Evolutionary conservation across 2,113 vertebrate species (phyloP).

Genomic region (Papio anubis): DNA sequence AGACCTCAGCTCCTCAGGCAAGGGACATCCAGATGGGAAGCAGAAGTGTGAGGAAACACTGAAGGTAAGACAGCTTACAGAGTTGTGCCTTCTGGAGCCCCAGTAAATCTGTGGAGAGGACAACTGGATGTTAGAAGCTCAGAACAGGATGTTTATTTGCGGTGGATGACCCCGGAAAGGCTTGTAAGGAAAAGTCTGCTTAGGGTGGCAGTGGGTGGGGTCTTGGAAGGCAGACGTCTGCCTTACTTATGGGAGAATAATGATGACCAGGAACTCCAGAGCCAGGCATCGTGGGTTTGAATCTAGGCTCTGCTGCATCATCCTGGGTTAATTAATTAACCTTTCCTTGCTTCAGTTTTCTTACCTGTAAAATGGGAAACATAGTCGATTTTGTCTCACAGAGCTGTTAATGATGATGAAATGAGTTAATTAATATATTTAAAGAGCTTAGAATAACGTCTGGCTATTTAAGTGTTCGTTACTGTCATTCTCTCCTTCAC

Average conservation of each 20-base stretch:
- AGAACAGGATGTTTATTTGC: too few species aligned
- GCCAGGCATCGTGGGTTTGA: not conserved
- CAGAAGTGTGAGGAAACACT: accelerated
- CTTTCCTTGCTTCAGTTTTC: not conserved
- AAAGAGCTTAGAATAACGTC: not conserved
- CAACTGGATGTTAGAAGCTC: not conserved
- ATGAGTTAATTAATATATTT: not conserved
- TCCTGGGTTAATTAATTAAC: not conserved
- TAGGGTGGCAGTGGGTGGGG: accelerated
- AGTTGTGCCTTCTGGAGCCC: accelerated
- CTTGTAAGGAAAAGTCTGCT: not conserved
- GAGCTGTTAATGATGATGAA: too few species aligned
- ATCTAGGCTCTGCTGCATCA: not conserved
- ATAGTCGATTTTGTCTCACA: not conserved
- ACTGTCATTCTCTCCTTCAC: not conserved
- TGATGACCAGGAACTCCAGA: not conserved
- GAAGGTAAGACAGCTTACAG: not conserved
- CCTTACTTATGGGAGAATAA: not conserved
- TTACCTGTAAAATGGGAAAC: not conserved
- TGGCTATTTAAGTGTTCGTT: not conserved
- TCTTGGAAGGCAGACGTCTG: not conserved
- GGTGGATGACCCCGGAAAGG: not conserved
- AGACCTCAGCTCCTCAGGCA: too few species aligned
- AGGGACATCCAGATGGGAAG: accelerated
- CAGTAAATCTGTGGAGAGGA: not conserved